Evolutionary conservation across 2,113 vertebrate genomes (phyloP), one percentile per base, ranked within the genome.

Genomic region (Paratilapia polleni): DNA sequence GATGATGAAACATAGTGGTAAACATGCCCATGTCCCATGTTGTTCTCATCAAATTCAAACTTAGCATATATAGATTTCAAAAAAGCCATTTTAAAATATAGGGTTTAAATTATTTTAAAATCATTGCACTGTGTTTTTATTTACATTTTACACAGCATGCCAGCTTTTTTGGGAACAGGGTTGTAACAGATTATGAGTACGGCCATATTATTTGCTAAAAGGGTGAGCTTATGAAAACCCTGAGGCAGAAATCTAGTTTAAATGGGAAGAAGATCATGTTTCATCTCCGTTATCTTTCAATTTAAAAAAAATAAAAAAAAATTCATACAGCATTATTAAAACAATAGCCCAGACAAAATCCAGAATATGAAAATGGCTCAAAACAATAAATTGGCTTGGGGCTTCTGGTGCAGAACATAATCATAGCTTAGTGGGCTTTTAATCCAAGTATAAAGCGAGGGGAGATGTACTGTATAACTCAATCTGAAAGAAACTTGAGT

Each of bases 361-460:
- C 47, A 78, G 17, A 81, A 34, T 60, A 77, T 68, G 22, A 34
- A 81, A 77, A 70, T 61, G 41, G 52, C 41, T 89, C 68, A 83
- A 85, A 80, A 78, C 73, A 85, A 81, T 81, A 78, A 85, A 82
- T 10, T 57, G 38, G 47, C 54, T 54, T 83, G 52, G 56, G 68
- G 63, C 54, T 68, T 84, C 70, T 59, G 78, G 59, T 64, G 8
- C 34, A 68, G 19, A 38, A 49, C 68, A 26, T 81, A 70, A 76
- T 80, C 70, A 81, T 49, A 68, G 70, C 66, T 88, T 81, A 83
- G 87, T 83, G 79, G 77, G 34, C 60, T 87, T 89, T 84, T 84
- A 88, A 89, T 91, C 80, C 77, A 84, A 56, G 20, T 63, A 80
- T 64, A 77, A 79, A 80, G 22, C 14, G 24, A 84, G 62, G 31